Base-by-base conservation (phyloP, 2,888 invertebrate genomes). In the Chloromyia formosa region DNA sequence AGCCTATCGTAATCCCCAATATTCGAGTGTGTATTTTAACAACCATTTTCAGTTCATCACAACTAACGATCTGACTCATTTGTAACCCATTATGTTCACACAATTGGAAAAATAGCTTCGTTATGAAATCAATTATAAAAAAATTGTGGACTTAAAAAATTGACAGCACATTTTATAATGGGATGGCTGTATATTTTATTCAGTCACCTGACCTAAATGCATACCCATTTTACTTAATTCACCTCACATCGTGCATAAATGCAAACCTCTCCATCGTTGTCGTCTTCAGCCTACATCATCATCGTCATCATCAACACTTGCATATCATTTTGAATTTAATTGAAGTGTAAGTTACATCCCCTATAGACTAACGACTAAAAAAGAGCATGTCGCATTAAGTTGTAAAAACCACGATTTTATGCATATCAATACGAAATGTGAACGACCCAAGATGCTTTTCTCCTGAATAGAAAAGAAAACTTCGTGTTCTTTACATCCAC, bases 261-360 rank as follows among this genome's bases (percentile, higher is more conserved):
- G 16, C 22, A 18, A 56, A 45, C 5, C 49, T 45, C 45, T 49
- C 45, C 49, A 22, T 18, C 66, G 22, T 22, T 18, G 45, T 22
- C 35, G 49, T 18, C 66, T 20, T 49, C 66, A 49, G 16, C 49
- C 2, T 4, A 14, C 22, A 58, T 35, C 16, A 49, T 35, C 40
- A 60, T 20, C 23, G 14, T 60, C 23, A 22, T 60, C 23, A 23
- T 60, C 62, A 35, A 23, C 62, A 61, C 23, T 23, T 64, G 62
- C 42, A 64, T 64, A 64, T 64, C 62, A 66, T 66, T 66, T 66
- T 66, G 49, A 49, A 66, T 66, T 66, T 66, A 66, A 66, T 66
- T 66, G 49, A 66, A 66, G 66, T 49, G 35, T 49, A 49, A 66
- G 45, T 20, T 66, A 23, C 66, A 49, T 27, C 9, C 45, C 49